phyloP scores from a whole-genome alignment of 2,113 vertebrate species.

The Barnardius zonarius region DNA sequence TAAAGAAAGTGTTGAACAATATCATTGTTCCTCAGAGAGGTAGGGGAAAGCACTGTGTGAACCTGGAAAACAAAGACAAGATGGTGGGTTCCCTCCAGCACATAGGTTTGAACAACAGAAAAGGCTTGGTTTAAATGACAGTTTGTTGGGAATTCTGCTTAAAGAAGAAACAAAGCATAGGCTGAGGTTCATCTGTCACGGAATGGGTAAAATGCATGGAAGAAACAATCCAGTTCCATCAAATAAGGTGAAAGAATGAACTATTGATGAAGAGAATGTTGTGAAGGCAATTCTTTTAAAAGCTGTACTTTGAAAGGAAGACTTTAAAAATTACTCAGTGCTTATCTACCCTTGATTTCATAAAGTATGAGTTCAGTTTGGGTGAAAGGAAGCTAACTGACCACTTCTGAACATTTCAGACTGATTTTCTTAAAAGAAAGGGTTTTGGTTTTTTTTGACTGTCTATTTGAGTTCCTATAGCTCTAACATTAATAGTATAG shows the following conservation, averaged over 20 bases:
- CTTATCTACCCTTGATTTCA: background rate
- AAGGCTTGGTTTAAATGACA: background rate
- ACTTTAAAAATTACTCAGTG: background rate
- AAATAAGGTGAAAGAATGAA: background rate
- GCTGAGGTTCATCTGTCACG: background rate
- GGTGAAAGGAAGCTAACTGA: background rate
- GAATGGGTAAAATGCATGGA: background rate
- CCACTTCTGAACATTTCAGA: background rate
- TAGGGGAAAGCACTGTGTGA: background rate
- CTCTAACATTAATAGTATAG: background rate
- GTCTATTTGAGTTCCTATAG: background rate
- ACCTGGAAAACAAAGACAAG: background rate
- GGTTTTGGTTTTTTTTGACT: background rate
- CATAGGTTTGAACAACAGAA: background rate
- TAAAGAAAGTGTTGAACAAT: background rate
- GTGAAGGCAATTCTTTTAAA: background rate
- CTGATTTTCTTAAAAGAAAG: background rate
- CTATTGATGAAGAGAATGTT: background rate
- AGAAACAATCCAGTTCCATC: background rate
- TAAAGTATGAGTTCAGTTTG: background rate
- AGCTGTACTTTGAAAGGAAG: background rate
- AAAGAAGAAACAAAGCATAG: background rate
- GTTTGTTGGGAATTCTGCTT: background rate
- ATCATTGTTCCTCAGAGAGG: background rate
- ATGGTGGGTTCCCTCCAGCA: background rate